Evolutionary conservation across 2,113 vertebrate species (phyloP).

Genomic region (Caranx ignobilis): DNA sequence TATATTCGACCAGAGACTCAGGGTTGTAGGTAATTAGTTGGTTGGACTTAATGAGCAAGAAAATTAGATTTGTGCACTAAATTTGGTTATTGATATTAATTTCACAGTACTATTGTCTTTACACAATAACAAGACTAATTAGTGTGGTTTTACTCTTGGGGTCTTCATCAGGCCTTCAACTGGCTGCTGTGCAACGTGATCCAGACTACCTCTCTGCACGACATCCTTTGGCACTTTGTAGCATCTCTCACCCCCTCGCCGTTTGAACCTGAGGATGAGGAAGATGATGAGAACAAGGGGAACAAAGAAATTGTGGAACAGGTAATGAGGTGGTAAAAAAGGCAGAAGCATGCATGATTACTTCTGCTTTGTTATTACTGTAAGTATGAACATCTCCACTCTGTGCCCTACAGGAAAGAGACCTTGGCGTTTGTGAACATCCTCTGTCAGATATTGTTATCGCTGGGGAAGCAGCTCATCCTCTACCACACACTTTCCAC

Average conservation of each 20-base stretch:
- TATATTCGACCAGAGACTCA: not conserved
- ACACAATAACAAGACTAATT: not conserved
- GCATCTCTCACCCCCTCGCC: conserved; percentile 96
- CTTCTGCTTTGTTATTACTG: not conserved
- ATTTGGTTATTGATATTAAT: not conserved
- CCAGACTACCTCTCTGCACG: conserved; percentile 97
- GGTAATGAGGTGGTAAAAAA: conserved; percentile 70
- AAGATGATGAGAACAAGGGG: conserved; percentile 96
- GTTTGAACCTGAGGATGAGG: conserved; percentile 94
- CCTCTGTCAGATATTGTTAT: conserved; percentile 98
- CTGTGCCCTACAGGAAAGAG: conserved; percentile 88
- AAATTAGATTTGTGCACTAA: not conserved
- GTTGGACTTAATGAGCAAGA: not conserved
- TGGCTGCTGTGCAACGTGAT: conserved; percentile 99
- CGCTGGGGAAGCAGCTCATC: conserved; percentile 97
- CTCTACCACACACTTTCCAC: conserved; percentile 97
- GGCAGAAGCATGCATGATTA: not conserved
- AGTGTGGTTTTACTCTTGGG: conserved; percentile 7
- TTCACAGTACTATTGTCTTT: not conserved
- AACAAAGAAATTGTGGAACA: conserved; percentile 96
- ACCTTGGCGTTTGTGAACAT: conserved; percentile 96
- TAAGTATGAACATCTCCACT: not conserved
- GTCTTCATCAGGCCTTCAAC: conserved; percentile 91
- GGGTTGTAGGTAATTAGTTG: not conserved
- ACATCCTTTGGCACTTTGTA: conserved; percentile 99